Evolutionary conservation across 2,888 invertebrate species (phyloP).

Genomic region (Orchesellides sinensis): DNA sequence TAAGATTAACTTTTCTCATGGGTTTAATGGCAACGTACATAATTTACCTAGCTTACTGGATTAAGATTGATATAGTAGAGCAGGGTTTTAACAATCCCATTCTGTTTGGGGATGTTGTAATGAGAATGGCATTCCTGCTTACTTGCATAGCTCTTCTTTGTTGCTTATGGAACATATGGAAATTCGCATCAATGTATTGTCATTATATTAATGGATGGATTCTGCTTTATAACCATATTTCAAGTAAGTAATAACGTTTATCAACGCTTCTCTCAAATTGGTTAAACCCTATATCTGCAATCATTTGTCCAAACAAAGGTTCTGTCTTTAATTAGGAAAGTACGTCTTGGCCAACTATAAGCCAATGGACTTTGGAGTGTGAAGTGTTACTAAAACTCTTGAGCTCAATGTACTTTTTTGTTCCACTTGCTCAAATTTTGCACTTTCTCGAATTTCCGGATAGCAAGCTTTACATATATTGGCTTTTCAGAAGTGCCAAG

Average conservation of each 20-base stretch:
- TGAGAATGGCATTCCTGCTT: constrained; percentile 18
- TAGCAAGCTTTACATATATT: constrained; percentile 21
- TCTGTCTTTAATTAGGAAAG: neutral
- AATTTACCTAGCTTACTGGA: neutral
- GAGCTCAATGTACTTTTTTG: neutral
- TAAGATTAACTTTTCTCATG: neutral
- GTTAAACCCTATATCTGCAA: too few relatives aligned
- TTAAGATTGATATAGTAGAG: neutral
- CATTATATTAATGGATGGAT: neutral
- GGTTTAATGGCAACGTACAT: neutral
- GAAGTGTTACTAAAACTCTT: neutral
- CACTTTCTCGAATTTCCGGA: constrained; percentile 35
- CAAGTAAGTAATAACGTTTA: neutral
- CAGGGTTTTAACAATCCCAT: neutral
- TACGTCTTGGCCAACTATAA: neutral
- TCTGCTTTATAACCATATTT: neutral
- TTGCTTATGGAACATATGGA: neutral
- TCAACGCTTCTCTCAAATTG: neutral
- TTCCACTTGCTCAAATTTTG: constrained; percentile 10
- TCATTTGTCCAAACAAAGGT: neutral
- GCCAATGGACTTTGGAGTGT: constrained; percentile 34
- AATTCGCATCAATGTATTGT: neutral
- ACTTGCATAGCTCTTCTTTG: neutral
- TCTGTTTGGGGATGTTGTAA: constrained; percentile 11
- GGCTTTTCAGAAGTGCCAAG: constrained; percentile 24